phyloP scores from a whole-genome alignment of 2,888 invertebrate species.

The Chloroclysta siterata region DNA sequence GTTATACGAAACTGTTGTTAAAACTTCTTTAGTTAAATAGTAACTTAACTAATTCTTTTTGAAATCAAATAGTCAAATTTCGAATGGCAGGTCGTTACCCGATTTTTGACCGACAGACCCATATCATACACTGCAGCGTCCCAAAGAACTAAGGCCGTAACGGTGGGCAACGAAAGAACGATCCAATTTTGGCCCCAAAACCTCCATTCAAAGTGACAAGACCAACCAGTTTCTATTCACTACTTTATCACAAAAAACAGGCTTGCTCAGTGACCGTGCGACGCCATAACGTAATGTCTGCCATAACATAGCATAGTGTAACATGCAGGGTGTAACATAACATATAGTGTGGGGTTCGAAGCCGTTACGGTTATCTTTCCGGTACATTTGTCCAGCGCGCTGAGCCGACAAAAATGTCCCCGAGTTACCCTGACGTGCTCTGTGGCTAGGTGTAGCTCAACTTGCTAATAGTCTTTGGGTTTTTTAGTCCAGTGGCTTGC shows the following conservation, averaged over 20 bases:
- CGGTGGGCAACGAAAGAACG: background rate
- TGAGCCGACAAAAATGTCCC: slow-evolving; percentile 61
- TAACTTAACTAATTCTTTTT: too few relatives aligned
- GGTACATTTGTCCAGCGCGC: slow-evolving; percentile 62
- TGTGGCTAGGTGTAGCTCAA: slow-evolving; percentile 17
- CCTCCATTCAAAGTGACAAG: background rate
- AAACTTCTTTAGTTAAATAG: background rate
- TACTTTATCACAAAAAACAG: slow-evolving; percentile 41
- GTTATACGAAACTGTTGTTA: background rate
- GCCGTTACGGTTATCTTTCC: slow-evolving; percentile 61
- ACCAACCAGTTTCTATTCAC: slow-evolving; percentile 19
- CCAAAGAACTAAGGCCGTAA: background rate
- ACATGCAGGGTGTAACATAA: slow-evolving; percentile 42
- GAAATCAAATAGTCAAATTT: too few relatives aligned
- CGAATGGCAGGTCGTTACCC: too few relatives aligned
- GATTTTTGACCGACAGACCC: too few relatives aligned
- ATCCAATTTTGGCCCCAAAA: slow-evolving; percentile 9
- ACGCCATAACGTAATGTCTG: slow-evolving; percentile 40
- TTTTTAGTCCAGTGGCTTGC: slow-evolving; percentile 10
- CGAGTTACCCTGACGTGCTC: slow-evolving; percentile 29
- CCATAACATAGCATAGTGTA: slow-evolving; percentile 29
- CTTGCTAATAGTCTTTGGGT: slow-evolving; percentile 23
- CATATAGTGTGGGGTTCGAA: slow-evolving; percentile 46
- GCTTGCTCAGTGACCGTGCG: slow-evolving; percentile 42
- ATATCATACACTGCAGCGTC: too few relatives aligned